Base-by-base conservation (phyloP, 2,113 vertebrate genomes). In the Limnothrissa miodon region DNA sequence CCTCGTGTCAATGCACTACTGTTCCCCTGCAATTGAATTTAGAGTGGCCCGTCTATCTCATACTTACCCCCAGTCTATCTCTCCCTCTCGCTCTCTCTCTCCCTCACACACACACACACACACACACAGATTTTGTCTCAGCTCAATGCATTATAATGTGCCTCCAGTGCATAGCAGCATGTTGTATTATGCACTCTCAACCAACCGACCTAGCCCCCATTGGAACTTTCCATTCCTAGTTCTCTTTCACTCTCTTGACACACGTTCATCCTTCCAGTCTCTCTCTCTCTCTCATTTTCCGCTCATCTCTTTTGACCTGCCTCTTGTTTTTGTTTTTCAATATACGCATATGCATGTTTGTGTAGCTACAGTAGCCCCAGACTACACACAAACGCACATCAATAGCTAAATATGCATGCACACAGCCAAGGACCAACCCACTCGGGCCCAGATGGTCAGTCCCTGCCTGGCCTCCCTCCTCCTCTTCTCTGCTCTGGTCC, bases 371-470 rank as follows among this genome's bases (percentile, higher is more conserved):
- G n/a, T n/a, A 42, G 42, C 6, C 6, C 83, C 83, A 81, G 83
- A 81, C 80, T 44, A 59, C 48, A 53, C 39, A 81, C 62, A 85
- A 25, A 59, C 84, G 81, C 84, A 84, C 83, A 90, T 48, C 66
- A 85, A 87, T 74, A 74, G 53, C 51, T 56, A 56, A 21, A 56
- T 56, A 78, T 45, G 62, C 21, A 33, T 51, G 79, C 87, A 84
- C 86, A 85, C 86, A 82, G 83, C 88, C 90, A 87, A 23, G 1
- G 51, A 56, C 51, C 51, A 56, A 4, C 51, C 51, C 19, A 17
- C 13, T 48, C 10, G 11, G 1, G 11, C 15, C 46, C 46, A 48
- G 46, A 48, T 48, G 46, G 13, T 48, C 46, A 48, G 46, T 48
- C 19, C 19, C 51, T 48, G 46, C 46, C n/a, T 62, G 25, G n/a